Base-by-base conservation (phyloP, 2,797 vertebrate species). In the Gobio occitaniae region DNA sequence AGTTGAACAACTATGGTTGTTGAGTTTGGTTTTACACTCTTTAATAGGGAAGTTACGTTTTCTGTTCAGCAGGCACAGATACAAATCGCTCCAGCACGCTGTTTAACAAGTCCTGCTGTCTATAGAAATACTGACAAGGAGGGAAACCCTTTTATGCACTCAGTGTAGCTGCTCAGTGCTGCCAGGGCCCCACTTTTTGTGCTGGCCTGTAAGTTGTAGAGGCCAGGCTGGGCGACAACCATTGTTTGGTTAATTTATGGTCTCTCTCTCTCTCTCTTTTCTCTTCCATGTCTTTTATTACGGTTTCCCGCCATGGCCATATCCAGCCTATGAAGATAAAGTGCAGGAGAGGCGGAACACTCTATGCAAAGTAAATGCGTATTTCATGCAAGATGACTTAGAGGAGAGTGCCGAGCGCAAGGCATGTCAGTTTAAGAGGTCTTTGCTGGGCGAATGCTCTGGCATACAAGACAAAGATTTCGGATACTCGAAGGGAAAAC, bases 371-470 rank as follows among this genome's bases (percentile, higher is more conserved):
- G 91, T 95, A 1, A 96, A 97, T 44, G 89, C 90, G 68, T 99
- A 99, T 93, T 99, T 98, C 93, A 94, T 97, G 91, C 98, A 99
- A 92, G 96, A 96, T 0, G 94, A 96, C 81, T 92, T 95, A 69
- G 91, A 93, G 19, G 97, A 97, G 88, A 95, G 94, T 0, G 95
- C 95, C 13, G 96, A 97, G 90, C 96, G 97, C 91, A 97, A 97
- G 86, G 96, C 98, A 25, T 99, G 98, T 91, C 97, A 96, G 91
- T 99, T 99, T 93, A 98, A 97, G 91, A 96, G 97, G 86, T 98
- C 98, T 0, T 94, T 93, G 93, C 92, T 99, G 92, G 95, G 94
- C 75, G 96, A 97, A 72, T 99, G 98, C 91, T 99, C 98, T 1
- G 98, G 98, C 70, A 83, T 97, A 1, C 89, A 93, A 84, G 97